phyloP scores from a whole-genome alignment of 2,113 vertebrate species.

The Peromyscus maniculatus region DNA sequence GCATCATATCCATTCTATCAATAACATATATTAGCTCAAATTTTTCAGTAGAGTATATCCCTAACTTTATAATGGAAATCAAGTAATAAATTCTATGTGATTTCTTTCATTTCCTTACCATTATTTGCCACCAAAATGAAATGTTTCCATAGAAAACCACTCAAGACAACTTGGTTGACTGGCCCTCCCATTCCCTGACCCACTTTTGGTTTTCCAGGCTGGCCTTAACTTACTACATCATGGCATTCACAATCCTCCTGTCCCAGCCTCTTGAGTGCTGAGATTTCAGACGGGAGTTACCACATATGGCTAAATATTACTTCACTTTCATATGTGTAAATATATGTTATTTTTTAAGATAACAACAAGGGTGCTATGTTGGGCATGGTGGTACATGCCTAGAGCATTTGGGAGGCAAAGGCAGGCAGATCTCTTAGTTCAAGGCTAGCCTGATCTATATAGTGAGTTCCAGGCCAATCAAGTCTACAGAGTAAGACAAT shows the following conservation, averaged over 20 bases:
- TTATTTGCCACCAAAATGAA: conserved; percentile 57
- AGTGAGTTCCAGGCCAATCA: neutral
- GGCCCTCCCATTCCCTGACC: neutral
- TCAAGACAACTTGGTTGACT: conserved; percentile 38
- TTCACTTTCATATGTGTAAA: neutral
- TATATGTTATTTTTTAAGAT: neutral
- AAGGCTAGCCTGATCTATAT: neutral
- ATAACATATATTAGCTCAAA: conserved; percentile 42
- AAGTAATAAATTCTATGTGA: conserved; percentile 17
- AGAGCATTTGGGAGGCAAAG: neutral
- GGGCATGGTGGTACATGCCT: neutral
- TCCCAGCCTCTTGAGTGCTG: neutral
- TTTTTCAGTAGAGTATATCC: neutral
- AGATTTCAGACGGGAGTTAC: neutral
- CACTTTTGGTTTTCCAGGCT: neutral
- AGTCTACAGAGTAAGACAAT: neutral
- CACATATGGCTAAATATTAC: neutral
- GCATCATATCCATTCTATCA: conserved; percentile 28
- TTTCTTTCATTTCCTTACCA: conserved; percentile 20
- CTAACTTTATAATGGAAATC: conserved; percentile 23
- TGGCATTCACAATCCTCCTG: neutral
- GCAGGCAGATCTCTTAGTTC: neutral
- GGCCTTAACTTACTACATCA: neutral
- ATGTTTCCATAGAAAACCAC: conserved; percentile 18
- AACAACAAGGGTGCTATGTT: neutral